These are phyloP conservation scores for Clarias macrocephalus DNA, from an alignment of 2,113 vertebrate species.

Conservation along the genomic window DNA sequence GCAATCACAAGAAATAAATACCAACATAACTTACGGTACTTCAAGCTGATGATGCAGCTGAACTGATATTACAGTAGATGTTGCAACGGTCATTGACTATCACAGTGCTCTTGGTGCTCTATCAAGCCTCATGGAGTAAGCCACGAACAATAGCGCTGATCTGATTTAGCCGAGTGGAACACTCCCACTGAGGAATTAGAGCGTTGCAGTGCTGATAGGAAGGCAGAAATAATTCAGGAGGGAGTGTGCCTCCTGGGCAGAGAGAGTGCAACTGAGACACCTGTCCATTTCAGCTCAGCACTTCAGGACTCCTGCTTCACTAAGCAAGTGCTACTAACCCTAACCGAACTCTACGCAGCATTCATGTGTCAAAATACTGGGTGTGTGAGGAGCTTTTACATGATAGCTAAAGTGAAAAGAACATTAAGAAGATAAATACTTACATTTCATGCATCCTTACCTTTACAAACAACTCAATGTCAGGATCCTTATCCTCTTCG, in stretches of 20 bases:
- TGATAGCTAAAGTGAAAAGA: background rate
- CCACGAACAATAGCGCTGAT: constrained; percentile 13
- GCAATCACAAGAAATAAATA: background rate
- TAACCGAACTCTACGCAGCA: background rate
- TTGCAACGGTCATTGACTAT: background rate
- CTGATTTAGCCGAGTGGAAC: constrained; percentile 31
- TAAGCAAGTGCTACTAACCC: constrained; percentile 14
- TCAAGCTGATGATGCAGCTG: constrained; percentile 5
- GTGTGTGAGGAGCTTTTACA: background rate
- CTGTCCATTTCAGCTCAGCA: constrained; percentile 17
- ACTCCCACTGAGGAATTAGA: constrained; percentile 42
- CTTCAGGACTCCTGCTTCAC: constrained; percentile 15
- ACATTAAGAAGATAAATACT: background rate
- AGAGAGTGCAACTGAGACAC: constrained; percentile 29
- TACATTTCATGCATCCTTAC: constrained; percentile 66
- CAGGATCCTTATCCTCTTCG: constrained; percentile 82
- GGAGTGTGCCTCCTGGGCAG: constrained; percentile 28
- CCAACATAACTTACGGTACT: background rate
- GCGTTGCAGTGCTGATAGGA: constrained; percentile 43
- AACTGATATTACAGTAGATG: background rate
- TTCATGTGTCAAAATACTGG: background rate
- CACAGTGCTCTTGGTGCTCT: background rate
- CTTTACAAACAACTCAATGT: constrained; percentile 90
- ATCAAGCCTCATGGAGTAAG: constrained; percentile 24
- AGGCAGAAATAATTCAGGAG: constrained; percentile 52